These are phyloP conservation scores for Conus ventricosus DNA, from an alignment of 1,140 invertebrate species.

Conservation along the genomic window DNA sequence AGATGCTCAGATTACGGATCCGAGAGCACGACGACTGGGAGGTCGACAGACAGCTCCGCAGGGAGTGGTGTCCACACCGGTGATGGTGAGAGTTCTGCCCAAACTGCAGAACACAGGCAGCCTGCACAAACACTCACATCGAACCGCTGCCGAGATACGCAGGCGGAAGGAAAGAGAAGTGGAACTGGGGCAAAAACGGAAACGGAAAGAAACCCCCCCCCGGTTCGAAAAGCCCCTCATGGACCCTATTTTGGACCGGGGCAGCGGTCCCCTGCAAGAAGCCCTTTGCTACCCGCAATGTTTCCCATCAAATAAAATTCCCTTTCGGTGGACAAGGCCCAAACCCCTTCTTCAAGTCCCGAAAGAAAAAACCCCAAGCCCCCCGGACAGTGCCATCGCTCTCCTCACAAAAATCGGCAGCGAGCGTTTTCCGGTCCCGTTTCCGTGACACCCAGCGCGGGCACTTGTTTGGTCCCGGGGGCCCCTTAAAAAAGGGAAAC, in stretches of 20 bases:
- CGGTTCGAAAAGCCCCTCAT: conserved; percentile 44
- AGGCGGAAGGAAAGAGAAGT: conserved; percentile 20
- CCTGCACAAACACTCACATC: conserved; percentile 22
- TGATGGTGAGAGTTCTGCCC: conserved; percentile 28
- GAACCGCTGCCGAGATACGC: conserved; percentile 15
- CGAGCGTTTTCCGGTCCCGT: conserved; percentile 2
- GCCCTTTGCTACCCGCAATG: conserved; percentile 53
- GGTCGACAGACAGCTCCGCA: conserved; percentile 6
- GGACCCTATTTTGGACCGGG: conserved; percentile 46
- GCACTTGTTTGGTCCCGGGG: too few relatives aligned
- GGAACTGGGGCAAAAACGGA: conserved; percentile 9
- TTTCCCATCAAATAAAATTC: conserved; percentile 48
- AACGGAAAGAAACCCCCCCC: conserved; percentile 40
- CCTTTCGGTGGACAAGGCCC: conserved; percentile 26
- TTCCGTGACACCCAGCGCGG: neutral
- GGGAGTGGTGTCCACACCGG: neutral
- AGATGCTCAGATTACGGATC: conserved; percentile 23
- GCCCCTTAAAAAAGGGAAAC: too few relatives aligned
- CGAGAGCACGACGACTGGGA: neutral
- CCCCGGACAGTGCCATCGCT: conserved; percentile 12
- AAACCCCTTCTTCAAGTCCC: conserved; percentile 45
- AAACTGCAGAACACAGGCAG: neutral
- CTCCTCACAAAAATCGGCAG: neutral
- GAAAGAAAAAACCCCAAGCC: conserved; percentile 40
- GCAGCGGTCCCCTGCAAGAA: conserved; percentile 46